Evolutionary conservation across 1,140 invertebrate species (phyloP).

Genomic region (Ceratina calcarata): DNA sequence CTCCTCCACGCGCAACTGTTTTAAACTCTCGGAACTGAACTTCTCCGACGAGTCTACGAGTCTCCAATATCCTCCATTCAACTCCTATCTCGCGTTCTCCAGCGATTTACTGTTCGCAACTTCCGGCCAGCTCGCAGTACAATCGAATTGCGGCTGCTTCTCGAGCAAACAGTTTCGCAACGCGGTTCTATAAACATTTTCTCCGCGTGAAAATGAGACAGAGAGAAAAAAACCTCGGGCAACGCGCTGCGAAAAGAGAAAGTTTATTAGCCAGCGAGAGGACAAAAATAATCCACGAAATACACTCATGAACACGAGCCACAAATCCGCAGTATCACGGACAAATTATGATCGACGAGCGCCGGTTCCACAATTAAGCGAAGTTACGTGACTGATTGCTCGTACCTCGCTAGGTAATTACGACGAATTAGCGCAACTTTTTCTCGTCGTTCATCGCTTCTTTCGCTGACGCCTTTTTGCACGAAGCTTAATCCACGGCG

Average conservation of each 20-base stretch:
- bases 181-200: not conserved
- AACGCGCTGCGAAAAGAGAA: not conserved
- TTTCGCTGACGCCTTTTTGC: not conserved
- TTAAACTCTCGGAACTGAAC: not conserved
- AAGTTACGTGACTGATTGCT: conserved; percentile 34
- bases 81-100: not conserved
- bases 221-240: not conserved
- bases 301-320: conserved; percentile 29
- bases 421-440: conserved; percentile 19
- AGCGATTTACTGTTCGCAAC: not conserved
- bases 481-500: not conserved
- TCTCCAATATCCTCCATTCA: not conserved
- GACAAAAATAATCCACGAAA: conserved; percentile 39
- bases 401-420: conserved; percentile 17
- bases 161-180: not conserved
- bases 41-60: not conserved
- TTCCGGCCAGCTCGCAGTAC: not conserved
- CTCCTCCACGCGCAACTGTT: not conserved
- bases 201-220: not conserved
- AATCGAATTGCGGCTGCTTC: not conserved
- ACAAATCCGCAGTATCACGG: not conserved
- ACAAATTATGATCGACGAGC: conserved; percentile 39
- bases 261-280: not conserved
- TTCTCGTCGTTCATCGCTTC: not conserved
- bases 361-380: conserved; percentile 17